Conservation (phyloP, 2,888 invertebrate genomes). For the Theretra japonica region DNA sequence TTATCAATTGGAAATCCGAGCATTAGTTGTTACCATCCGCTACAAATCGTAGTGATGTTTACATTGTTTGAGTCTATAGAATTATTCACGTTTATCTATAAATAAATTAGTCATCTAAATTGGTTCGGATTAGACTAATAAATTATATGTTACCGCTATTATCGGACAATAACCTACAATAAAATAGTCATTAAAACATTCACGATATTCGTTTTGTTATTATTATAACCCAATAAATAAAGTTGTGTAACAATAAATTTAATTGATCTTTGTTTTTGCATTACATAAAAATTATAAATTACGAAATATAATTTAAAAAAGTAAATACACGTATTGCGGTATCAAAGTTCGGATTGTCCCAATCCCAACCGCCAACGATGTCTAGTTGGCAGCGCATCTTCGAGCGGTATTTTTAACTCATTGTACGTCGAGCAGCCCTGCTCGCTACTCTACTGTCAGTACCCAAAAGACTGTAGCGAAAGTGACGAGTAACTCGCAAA, state of each 20-base stretch:
- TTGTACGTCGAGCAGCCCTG: constrained; percentile 78
- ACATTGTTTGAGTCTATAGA: neutral
- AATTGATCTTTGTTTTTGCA: too few relatives aligned
- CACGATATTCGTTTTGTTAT: neutral
- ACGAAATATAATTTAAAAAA: neutral
- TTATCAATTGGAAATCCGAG: neutral
- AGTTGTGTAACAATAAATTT: too few relatives aligned
- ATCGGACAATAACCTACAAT: neutral
- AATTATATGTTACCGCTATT: neutral
- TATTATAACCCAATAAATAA: too few relatives aligned
- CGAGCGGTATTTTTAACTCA: constrained; percentile 84
- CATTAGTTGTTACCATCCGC: neutral
- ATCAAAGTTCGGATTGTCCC: constrained; percentile 79
- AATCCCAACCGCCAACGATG: constrained; percentile 66
- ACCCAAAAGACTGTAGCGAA: constrained; percentile 69
- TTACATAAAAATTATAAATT: too few relatives aligned
- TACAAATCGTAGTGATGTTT: neutral
- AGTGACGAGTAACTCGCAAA: constrained; percentile 68
- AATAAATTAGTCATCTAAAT: neutral
- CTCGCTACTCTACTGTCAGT: constrained; percentile 76
- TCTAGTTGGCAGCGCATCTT: constrained; percentile 83
- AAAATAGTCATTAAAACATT: neutral
- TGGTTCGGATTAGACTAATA: neutral
- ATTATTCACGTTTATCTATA: neutral
- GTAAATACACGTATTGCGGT: constrained; percentile 42